Evolutionary conservation across 2,113 vertebrate genomes (phyloP).

Genomic region (Sceloporus tristichus): DNA sequence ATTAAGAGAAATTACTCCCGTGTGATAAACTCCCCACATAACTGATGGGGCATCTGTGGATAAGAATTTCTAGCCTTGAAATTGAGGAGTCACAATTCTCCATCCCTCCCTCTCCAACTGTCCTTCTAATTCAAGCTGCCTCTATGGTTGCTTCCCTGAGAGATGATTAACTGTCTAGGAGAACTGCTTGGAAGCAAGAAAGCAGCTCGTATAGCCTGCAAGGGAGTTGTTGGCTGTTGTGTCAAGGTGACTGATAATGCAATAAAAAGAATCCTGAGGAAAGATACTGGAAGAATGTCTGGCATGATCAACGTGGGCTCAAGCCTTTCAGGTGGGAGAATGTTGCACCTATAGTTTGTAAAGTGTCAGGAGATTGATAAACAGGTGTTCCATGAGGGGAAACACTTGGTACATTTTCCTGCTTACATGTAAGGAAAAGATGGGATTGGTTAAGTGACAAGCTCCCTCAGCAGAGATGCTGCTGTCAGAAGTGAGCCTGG

Average conservation of each 20-base stretch:
- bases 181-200: conserved; percentile 4
- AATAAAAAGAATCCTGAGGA: conserved; percentile 16
- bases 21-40: too few relatives aligned
- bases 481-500: background rate
- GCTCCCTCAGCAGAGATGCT: background rate
- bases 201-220: conserved; percentile 18
- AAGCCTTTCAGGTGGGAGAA: conserved; percentile 21
- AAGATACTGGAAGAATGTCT: conserved; percentile 1
- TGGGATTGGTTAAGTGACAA: background rate
- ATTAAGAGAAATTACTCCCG: too few relatives aligned
- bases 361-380: background rate
- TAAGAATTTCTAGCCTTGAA: background rate
- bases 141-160: background rate
- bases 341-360: background rate
- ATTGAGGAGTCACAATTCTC: background rate
- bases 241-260: conserved; percentile 38
- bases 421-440: background rate
- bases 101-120: background rate
- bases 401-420: background rate
- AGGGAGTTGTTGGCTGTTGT: conserved; percentile 13
- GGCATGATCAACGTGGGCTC: background rate
- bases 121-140: background rate
- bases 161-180: background rate
- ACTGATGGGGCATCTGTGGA: background rate
- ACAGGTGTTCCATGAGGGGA: background rate